Base-by-base conservation (phyloP, 2,797 vertebrate species). In the Cirrhinus molitorella region DNA sequence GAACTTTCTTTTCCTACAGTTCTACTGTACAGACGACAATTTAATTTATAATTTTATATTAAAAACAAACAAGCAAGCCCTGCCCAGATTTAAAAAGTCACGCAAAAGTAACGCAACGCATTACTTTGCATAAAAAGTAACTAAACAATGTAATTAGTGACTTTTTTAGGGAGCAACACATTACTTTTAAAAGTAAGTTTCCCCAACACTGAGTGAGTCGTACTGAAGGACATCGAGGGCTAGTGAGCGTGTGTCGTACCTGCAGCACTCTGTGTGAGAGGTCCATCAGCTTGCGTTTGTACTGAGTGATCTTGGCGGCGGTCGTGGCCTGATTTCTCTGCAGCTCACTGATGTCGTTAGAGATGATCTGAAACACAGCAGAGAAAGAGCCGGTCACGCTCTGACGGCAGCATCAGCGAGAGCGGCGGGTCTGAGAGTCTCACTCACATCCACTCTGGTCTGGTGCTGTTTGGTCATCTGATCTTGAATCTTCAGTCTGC, bases 391-490 rank as follows among this genome's bases (percentile, higher is more conserved):
- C 61, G 12, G 45, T 31, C 25, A 19, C 17, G 11, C 23, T n/a
- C n/a, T n/a, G 11, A 51, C 12, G 10, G 10, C 28, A 11, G 53
- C 53, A 0, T 68, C 66, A 12, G n/a, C 14, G 16, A 25, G 59
- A 13, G 14, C 14, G 6, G 17, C 53, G 19, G 2, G 3, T 23
- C 67, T 9, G 67, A 16, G 7, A 3, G 4, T n/a, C n/a, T 16
- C 70, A 86, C 96, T 97, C 93, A 99, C 98, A 84, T 99, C 98
- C 88, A 99, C 94, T 94, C 98, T 95, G 85, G 96, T 98, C 91
- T 99, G 98, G 89, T 99, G 98, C 89, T 99, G 98, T 89, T 99
- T 99, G 23, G 96, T 99, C 98, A 99, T 99, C 94, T 99, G 98
- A 76, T 99, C 98, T 91, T 99, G 97, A 88, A 97, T 97, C 91